A percentile compares a stretch with the other conserved stretches of the same genome.
phyloP scores from a whole-genome alignment of 2,797 vertebrate genomes.

The Chelonia mydas region DNA sequence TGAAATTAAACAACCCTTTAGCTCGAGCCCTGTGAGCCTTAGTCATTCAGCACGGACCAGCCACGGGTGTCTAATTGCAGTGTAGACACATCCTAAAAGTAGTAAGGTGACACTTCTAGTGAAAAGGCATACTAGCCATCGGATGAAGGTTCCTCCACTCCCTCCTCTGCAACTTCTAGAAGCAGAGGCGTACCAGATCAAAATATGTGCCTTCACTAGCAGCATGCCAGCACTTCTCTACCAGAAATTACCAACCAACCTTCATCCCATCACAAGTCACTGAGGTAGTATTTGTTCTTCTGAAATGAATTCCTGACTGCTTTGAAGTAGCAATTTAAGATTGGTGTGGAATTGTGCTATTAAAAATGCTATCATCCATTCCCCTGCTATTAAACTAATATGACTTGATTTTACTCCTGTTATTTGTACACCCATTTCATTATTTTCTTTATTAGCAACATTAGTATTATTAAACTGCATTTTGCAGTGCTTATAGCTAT shows the following conservation, averaged over 20 bases:
- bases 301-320: conserved; percentile 35
- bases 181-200: background rate
- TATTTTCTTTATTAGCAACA: conserved; percentile 21
- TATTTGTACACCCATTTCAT: conserved; percentile 41
- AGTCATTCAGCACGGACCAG: background rate
- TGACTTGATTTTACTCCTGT: conserved; percentile 24
- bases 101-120: background rate
- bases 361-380: background rate
- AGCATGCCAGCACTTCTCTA: background rate
- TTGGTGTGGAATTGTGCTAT: background rate
- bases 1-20: background rate
- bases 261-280: background rate
- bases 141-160: background rate
- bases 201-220: background rate
- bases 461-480: conserved; percentile 31
- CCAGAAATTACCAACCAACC: conserved; percentile 2
- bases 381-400: conserved; percentile 37
- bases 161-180: background rate
- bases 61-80: background rate
- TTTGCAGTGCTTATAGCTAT: background rate
- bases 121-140: conserved; percentile 7
- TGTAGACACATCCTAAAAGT: background rate
- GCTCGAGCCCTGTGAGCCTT: background rate
- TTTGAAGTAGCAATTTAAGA: conserved; percentile 18
- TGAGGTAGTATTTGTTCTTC: conserved; percentile 15